Evolutionary conservation across 1,140 invertebrate species (phyloP).

Genomic region (Drosophila kurseongensis): DNA sequence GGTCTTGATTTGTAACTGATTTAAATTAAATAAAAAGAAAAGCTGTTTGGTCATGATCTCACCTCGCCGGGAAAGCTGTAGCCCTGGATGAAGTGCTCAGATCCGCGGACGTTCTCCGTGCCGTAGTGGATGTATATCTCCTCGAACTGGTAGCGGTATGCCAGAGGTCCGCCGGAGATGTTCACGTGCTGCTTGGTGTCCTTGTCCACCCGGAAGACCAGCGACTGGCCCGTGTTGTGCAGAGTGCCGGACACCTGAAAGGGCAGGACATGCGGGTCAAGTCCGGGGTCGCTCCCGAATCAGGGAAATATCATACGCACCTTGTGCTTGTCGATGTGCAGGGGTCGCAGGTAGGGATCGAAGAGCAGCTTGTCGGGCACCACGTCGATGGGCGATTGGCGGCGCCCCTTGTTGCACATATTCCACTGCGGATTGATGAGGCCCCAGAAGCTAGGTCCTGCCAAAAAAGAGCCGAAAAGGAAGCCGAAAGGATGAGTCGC

Average conservation of each 20-base stretch:
- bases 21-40: too few relatives aligned
- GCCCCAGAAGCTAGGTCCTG: constrained; percentile 98
- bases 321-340: constrained; percentile 96
- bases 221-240: constrained; percentile 95
- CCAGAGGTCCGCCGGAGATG: constrained; percentile 97
- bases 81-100: constrained; percentile 96
- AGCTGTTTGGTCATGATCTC: constrained; percentile 62
- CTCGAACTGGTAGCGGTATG: constrained; percentile 97
- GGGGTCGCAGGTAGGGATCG: constrained; percentile 94
- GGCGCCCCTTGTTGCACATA: constrained; percentile 95
- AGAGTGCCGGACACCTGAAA: constrained; percentile 93
- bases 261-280: too few relatives aligned
- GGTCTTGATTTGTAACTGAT: too few relatives aligned
- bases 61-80: constrained; percentile 98
- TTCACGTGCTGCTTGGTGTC: constrained; percentile 94
- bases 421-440: constrained; percentile 98
- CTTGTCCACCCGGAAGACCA: constrained; percentile 95
- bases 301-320: constrained; percentile 86
- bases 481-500: constrained; percentile 26
- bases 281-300: not conserved
- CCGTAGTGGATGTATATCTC: constrained; percentile 98
- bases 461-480: constrained; percentile 20
- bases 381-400: constrained; percentile 98
- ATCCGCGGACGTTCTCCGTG: constrained; percentile 93
- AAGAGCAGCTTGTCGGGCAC: constrained; percentile 96